These are phyloP conservation scores for Penelope pileata DNA, from an alignment of 2,113 vertebrate species.

Conservation along the genomic window DNA sequence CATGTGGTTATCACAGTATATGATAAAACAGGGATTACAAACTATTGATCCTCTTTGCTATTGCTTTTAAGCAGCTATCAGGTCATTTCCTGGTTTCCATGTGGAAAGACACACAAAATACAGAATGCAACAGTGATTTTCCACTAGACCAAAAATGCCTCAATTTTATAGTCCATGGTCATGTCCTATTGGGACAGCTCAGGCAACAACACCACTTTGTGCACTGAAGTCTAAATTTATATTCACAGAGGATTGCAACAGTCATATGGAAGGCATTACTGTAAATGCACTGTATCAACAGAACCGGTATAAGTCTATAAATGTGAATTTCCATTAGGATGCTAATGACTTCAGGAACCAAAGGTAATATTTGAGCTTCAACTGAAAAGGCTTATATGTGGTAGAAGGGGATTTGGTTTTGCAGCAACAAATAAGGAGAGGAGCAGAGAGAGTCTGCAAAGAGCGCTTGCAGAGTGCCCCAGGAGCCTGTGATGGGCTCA, in stretches of 20 bases:
- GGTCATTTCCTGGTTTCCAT: background rate
- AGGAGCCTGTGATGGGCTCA: background rate
- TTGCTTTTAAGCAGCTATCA: background rate
- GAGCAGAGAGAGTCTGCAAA: background rate
- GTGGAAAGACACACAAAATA: background rate
- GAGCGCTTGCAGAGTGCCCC: rapidly evolving
- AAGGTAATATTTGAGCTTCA: conserved; percentile 31
- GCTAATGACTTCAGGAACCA: conserved; percentile 39
- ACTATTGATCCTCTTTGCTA: background rate
- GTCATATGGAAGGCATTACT: background rate
- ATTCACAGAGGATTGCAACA: background rate
- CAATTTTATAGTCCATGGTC: background rate
- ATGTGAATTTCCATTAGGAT: conserved; percentile 52
- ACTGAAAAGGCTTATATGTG: background rate
- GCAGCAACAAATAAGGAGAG: conserved; percentile 14
- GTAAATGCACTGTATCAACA: conserved; percentile 1
- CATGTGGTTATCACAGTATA: background rate
- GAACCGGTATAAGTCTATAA: conserved; percentile 3
- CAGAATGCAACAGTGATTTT: background rate
- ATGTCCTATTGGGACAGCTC: background rate
- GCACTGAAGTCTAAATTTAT: background rate
- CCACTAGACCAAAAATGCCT: background rate
- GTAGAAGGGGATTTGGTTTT: conserved; percentile 29
- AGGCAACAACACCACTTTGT: rapidly evolving
- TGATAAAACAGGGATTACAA: background rate